Base-by-base conservation (phyloP, 2,888 invertebrate species). In the Biston stratarius region DNA sequence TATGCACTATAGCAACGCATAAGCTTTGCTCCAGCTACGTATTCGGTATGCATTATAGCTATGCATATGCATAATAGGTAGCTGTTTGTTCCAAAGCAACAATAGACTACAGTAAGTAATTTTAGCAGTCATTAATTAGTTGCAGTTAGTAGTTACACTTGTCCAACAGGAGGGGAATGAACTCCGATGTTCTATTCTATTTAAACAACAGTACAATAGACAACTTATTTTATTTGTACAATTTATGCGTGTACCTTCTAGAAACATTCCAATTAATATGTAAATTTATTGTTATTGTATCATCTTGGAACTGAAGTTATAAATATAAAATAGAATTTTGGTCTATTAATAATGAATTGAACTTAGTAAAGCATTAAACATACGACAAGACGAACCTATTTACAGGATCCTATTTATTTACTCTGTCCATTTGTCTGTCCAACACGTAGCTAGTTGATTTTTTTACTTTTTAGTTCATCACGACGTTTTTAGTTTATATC, bases 81-180 rank as follows among this genome's bases (percentile, higher is more conserved):
- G 24, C 24, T 24, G 3, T 3, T 24, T 24, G 24, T 60, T 63
- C 62, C 45, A 42, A 47, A 75, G 72, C 75, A 82, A 86, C 83
- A 86, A 81, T 82, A 66, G 80, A 67, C 75, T 70, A 76, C 78
- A 77, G 79, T 77, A 75, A 81, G 81, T 83, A 81, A 83, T 84
- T 84, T 85, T 83, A 85, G 83, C 80, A 77, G 74, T 77, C 79
- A 78, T 77, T 77, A 78, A 76, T 75, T 73, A 73, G 73, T 65
- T 51, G 69, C 65, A 71, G 73, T 75, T 72, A 75, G 71, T 71
- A 60, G 59, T 64, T 56, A 68, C 63, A 60, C 63, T 64, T 64
- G 67, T 72, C 70, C 58, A 62, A 49, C 55, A 53, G 53, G 68
- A 72, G 81, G 77, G 72, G 78, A 78, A 77, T 71, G 80, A 79